These are phyloP conservation scores for Cheirogaleus major DNA, from an alignment of 2,797 vertebrate genomes.

Conservation along the genomic window DNA sequence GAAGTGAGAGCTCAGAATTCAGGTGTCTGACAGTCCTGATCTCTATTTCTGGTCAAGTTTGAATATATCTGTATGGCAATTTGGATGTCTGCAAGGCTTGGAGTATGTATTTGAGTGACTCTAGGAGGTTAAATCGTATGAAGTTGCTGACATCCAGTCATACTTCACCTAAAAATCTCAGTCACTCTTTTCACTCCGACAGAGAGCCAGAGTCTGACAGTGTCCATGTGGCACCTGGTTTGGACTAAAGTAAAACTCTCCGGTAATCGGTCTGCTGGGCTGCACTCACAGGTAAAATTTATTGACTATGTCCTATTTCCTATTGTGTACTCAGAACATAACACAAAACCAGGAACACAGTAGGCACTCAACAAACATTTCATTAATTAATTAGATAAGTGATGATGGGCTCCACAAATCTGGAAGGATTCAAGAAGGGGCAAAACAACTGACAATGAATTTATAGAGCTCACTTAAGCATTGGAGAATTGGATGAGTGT, in stretches of 20 bases:
- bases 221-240: background rate
- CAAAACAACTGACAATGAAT: background rate
- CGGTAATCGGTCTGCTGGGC: background rate
- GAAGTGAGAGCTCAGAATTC: background rate
- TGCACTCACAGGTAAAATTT: background rate
- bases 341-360: background rate
- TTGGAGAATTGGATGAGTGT: background rate
- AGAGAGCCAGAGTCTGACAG: background rate
- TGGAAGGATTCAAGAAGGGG: background rate
- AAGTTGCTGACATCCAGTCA: background rate
- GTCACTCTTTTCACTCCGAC: background rate
- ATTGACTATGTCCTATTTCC: background rate
- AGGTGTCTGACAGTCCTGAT: background rate
- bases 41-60: background rate
- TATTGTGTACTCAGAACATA: background rate
- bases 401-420: background rate
- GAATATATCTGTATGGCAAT: background rate
- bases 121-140: background rate
- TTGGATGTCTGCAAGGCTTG: background rate
- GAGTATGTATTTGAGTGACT: background rate
- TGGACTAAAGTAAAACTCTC: background rate
- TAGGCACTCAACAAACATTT: background rate
- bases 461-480: background rate
- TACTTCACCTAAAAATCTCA: background rate
- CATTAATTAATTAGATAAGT: background rate